phyloP scores from a whole-genome alignment of 2,888 invertebrate genomes.

The Sarcophaga caerulescens region DNA sequence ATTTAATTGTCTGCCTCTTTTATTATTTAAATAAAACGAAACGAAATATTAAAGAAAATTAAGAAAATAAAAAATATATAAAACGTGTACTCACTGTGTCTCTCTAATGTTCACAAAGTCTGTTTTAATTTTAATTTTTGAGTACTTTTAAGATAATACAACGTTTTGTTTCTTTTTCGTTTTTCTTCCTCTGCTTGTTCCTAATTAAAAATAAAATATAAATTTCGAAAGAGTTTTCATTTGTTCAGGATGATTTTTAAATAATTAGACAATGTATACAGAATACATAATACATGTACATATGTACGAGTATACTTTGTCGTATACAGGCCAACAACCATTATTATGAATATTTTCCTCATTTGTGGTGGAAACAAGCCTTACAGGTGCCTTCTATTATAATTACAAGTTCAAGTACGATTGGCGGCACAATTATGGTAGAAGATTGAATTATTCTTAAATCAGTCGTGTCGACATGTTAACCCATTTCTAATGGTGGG shows the following conservation, averaged over 20 bases:
- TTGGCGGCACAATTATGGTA: too few species aligned
- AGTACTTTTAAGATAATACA: conserved; percentile 51
- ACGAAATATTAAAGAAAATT: neutral
- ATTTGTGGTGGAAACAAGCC: too few species aligned
- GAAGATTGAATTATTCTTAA: too few species aligned
- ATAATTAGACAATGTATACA: neutral
- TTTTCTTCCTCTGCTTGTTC: conserved; percentile 18
- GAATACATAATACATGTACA: too few species aligned
- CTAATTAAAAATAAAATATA: conserved; percentile 47
- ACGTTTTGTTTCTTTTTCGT: neutral
- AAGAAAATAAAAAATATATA: neutral
- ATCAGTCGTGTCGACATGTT: too few species aligned
- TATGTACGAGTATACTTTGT: too few species aligned
- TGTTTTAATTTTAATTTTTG: conserved; percentile 64
- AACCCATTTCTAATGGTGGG: too few species aligned
- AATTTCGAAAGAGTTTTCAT: conserved; percentile 51
- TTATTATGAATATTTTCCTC: too few species aligned
- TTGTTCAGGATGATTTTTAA: conserved; percentile 59
- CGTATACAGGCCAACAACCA: too few species aligned
- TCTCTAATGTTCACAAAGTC: conserved; percentile 24
- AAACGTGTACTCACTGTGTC: neutral
- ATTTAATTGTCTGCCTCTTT: conserved; percentile 60
- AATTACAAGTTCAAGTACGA: too few species aligned
- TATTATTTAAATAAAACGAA: conserved; percentile 30
- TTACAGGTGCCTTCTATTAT: too few species aligned